phyloP scores from a whole-genome alignment of 1,140 invertebrate genomes.

The Glossosoma conforme region DNA sequence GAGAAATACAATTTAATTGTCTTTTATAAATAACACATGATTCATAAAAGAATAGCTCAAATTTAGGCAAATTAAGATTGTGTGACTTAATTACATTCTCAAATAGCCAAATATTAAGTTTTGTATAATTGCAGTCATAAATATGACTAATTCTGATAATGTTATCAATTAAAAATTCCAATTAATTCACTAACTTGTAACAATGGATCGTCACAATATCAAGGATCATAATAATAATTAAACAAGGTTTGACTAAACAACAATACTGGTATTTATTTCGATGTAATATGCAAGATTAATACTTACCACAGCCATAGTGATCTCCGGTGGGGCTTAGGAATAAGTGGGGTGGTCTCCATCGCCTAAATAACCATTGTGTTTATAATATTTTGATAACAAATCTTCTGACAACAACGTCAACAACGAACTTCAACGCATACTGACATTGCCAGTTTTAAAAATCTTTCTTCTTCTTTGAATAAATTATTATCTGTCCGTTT shows the following conservation, averaged over 20 bases:
- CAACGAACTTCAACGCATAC: no score
- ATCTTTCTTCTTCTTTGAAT: background rate
- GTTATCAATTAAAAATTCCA: background rate
- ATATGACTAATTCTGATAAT: background rate
- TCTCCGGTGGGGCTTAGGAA: conserved; percentile 40
- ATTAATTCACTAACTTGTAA: background rate
- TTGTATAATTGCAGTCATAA: background rate
- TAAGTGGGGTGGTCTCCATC: conserved; percentile 46
- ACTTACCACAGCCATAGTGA: conserved; percentile 45
- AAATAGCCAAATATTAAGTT: no score
- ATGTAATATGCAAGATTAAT: background rate
- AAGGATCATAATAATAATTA: conserved; percentile 1
- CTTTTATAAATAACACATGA: no score
- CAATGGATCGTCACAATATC: conserved; percentile 23
- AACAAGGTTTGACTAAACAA: conserved; percentile 11
- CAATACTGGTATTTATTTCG: background rate
- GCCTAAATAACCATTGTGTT: background rate
- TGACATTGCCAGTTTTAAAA: background rate
- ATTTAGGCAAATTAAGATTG: no score
- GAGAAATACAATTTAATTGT: no score
- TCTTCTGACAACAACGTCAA: no score
- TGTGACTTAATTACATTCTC: no score
- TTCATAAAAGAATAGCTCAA: no score
- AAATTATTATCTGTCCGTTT: background rate
- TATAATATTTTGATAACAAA: no score